phyloP scores from a whole-genome alignment of 2,113 vertebrate species.

The Oenanthe melanoleuca region DNA sequence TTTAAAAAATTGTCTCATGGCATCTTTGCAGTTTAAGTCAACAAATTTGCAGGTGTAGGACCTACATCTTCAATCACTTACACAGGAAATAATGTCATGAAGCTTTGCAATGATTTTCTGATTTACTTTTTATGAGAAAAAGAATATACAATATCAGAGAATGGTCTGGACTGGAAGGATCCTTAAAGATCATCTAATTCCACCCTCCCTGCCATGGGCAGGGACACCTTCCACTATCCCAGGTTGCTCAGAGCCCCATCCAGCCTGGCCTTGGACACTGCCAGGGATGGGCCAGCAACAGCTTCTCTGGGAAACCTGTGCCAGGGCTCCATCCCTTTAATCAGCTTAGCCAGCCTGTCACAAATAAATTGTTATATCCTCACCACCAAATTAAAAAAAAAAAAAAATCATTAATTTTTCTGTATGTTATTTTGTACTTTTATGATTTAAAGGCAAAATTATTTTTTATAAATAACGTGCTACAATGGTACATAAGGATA shows the following conservation, averaged over 20 bases:
- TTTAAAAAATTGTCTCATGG: not conserved
- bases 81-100: not conserved
- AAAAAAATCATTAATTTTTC: not conserved
- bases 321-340: not conserved
- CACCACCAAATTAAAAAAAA: not conserved
- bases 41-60: not conserved
- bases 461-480: not conserved
- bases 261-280: rapidly evolving
- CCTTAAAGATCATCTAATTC: rapidly evolving
- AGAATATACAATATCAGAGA: not conserved
- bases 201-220: not conserved
- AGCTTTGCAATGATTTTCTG: not conserved
- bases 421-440: not conserved
- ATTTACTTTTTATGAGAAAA: not conserved
- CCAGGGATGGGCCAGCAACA: not conserved
- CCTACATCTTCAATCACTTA: not conserved
- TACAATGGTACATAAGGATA: not conserved
- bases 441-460: not conserved
- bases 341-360: not conserved
- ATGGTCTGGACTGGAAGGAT: not conserved
- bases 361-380: not conserved
- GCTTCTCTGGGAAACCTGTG: not conserved
- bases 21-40: not conserved
- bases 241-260: rapidly evolving
- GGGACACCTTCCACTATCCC: not conserved